Base-by-base conservation (phyloP, 2,888 invertebrate genomes). In the Orthosia gothica region DNA sequence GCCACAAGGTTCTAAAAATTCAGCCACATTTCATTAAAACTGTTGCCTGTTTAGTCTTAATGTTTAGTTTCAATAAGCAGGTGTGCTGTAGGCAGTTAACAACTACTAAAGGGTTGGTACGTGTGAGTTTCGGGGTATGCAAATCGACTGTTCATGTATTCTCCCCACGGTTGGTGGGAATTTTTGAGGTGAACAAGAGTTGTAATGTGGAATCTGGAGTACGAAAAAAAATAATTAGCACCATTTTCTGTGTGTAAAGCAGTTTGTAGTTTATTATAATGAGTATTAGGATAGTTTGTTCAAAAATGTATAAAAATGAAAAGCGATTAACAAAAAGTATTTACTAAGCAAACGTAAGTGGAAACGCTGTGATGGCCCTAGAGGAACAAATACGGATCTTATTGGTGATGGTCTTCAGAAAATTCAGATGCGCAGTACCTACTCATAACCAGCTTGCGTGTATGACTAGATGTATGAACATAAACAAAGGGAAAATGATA, bases 61-160 rank as follows among this genome's bases (percentile, higher is more conserved):
- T 49, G 62, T 66, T 12, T 32, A 66, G 52, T 52, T 71, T 65
- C 52, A 61, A 55, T 55, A 65, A 26, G 32, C 68, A 49, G 50
- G 55, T 76, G 26, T 32, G 64, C 5, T 45, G 45, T 18, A 73
- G 45, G 50, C 52, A 80, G 66, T 64, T 74, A 63, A 18, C 23
- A 64, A 71, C 57, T 61, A 67, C 23, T 65, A 52, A 70, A 66
- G 45, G 61, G 52, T 26, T 52, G 2, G 63, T 4, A 75, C 55
- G 47, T 61, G 59, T 52, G 55, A 64, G 63, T 81, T 67, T 62
- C n/a, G 57, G 54, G 32, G 47, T 71, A 76, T 81, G 81, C 65
- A 71, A 80, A 81, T 80, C n/a, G 3, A 32, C 64, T 45, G n/a
- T 32, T 80, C 59, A 32, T 49, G 68, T 61, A 80, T 71, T 65